A percentile compares a stretch with the other conserved stretches of the same genome.
Evolutionary conservation across 2,888 invertebrate species (phyloP).

Genomic region (Coleophora deauratella): DNA sequence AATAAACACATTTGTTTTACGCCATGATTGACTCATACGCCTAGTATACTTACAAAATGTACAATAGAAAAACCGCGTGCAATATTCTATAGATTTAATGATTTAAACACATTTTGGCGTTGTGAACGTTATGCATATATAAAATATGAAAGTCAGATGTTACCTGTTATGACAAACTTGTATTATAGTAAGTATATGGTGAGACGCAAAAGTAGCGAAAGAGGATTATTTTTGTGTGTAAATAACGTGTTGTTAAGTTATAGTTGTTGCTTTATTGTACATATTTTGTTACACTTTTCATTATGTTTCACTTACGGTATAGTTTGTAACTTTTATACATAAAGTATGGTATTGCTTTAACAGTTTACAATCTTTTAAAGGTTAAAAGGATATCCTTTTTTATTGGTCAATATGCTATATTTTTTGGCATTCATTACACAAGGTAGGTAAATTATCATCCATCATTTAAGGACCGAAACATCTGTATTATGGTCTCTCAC

Average conservation of each 20-base stretch:
- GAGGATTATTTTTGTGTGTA: slow-evolving; percentile 52
- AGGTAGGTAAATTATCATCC: too few relatives aligned
- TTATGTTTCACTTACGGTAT: slow-evolving; percentile 54
- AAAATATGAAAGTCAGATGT: slow-evolving; percentile 72
- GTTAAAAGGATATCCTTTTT: slow-evolving; percentile 23
- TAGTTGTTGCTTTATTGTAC: slow-evolving; percentile 69
- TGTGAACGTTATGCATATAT: slow-evolving; percentile 69
- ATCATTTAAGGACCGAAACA: too few relatives aligned
- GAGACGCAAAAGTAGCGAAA: slow-evolving; percentile 27
- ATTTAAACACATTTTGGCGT: slow-evolving; percentile 65
- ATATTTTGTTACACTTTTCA: slow-evolving; percentile 62
- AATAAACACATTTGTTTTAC: slow-evolving; percentile 48
- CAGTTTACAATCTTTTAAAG: slow-evolving; percentile 33
- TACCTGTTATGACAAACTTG: slow-evolving; percentile 74
- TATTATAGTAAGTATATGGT: slow-evolving; percentile 60
- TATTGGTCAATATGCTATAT: slow-evolving; percentile 22
- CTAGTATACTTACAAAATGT: slow-evolving; percentile 49
- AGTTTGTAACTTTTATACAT: slow-evolving; percentile 38
- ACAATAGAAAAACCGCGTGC: slow-evolving; percentile 66
- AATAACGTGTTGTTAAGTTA: slow-evolving; percentile 69
- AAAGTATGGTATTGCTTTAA: slow-evolving; percentile 46
- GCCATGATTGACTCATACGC: slow-evolving; percentile 47
- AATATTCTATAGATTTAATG: slow-evolving; percentile 71
- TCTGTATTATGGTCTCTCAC: too few relatives aligned
- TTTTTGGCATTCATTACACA: not conserved